Evolutionary conservation across 2,888 invertebrate genomes (phyloP), one percentile per base, ranked within the genome.

Genomic region (Orthonevra nobilis): DNA sequence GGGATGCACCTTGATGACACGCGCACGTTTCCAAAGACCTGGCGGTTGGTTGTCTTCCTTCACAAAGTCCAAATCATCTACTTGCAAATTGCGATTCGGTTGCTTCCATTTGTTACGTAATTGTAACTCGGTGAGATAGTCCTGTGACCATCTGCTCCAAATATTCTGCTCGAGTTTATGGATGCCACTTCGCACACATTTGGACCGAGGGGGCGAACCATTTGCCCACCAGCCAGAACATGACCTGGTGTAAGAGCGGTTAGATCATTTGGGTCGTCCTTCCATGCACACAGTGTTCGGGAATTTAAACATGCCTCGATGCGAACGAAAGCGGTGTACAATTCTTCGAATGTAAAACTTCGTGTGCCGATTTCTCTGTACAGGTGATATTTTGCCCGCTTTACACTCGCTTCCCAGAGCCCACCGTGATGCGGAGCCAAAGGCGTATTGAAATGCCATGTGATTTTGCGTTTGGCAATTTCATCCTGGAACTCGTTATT

Each of bases 381-480:
- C 15, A 36, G n/a, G 15, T 36, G 26, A 26, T 44, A 44, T 26
- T 44, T 44, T 5, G 23, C 26, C 5, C 23, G 26, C 7, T 36
- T 36, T 10, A 23, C 12, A 23, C 44, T 23, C 3, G 19, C 40
- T 10, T 40, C 40, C 40, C 30, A 30, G n/a, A 30, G 30, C n/a
- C 30, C 30, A n/a, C 36, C 36, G 9, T 14, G 15, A 14, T 36
- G 36, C 2, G 36, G 14, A 14, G 36, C 36, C 15, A 14, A 12
- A 3, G 36, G 14, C 9, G 44, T 10, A 10, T 23, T 44, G 12
- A 44, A 44, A 44, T 44, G 44, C 44, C 44, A 44, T n/a, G 40
- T 40, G 7, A 40, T 40, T 40, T 17, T 40, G 9, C 40, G 40
- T 19, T 40, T 40, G 19, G 40, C 19, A 17, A 40, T 19, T 19